A percentile compares a stretch with the other conserved stretches of the same genome.
phyloP scores from a whole-genome alignment of 2,113 vertebrate species.

The Mesitornis unicolor region DNA sequence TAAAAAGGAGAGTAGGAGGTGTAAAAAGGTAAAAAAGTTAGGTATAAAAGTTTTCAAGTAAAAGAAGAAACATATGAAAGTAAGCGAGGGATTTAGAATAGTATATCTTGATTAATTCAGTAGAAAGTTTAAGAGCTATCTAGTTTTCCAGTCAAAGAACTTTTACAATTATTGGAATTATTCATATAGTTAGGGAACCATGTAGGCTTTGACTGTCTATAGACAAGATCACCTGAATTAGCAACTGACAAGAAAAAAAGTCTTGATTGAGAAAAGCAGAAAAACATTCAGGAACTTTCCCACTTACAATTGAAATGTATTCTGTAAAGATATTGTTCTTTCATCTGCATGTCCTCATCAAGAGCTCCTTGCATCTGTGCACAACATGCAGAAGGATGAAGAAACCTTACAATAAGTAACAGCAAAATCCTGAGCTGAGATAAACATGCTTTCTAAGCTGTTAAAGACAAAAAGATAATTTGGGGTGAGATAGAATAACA shows the following conservation, averaged over 20 bases:
- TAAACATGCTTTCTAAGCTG: background rate
- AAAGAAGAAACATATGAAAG: background rate
- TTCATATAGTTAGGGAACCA: background rate
- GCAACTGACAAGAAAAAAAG: background rate
- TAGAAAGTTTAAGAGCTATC: background rate
- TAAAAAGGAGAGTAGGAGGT: background rate
- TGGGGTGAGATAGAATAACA: background rate
- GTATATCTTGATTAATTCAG: background rate
- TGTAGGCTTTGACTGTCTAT: background rate
- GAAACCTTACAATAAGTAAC: background rate
- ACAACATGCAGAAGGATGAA: background rate
- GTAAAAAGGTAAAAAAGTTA: background rate
- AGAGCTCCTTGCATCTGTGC: background rate
- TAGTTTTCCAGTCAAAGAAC: background rate
- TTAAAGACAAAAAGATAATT: background rate
- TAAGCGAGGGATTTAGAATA: background rate
- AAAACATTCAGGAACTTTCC: rapidly evolving
- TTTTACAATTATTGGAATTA: background rate
- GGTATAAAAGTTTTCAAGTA: background rate
- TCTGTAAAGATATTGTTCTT: background rate
- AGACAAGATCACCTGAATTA: background rate
- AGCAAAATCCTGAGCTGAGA: background rate
- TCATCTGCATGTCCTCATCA: background rate
- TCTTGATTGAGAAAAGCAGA: background rate
- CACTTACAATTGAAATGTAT: background rate